phyloP scores from a whole-genome alignment of 2,888 invertebrate genomes.

The Melanchra persicariae region DNA sequence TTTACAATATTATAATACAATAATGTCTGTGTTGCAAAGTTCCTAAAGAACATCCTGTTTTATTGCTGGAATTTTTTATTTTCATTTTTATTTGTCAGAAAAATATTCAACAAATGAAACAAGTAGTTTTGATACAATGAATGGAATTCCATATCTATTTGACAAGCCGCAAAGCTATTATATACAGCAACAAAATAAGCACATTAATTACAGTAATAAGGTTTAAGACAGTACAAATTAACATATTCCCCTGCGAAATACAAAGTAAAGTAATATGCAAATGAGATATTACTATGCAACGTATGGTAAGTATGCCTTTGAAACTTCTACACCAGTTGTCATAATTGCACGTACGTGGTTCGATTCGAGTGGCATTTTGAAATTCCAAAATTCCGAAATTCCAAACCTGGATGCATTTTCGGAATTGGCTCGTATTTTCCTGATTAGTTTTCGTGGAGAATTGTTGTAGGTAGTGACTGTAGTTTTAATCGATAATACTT shows the following conservation, averaged over 20 bases:
- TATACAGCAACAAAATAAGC: conserved; percentile 44
- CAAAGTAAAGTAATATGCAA: conserved; percentile 55
- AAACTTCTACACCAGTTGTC: conserved; percentile 71
- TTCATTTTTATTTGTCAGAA: no score
- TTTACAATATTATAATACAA: no score
- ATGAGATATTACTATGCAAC: conserved; percentile 52
- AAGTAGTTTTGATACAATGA: conserved; percentile 36
- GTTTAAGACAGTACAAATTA: conserved; percentile 54
- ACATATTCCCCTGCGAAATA: conserved; percentile 53
- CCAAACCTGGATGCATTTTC: conserved; percentile 59
- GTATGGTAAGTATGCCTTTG: conserved; percentile 62
- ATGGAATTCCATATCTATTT: conserved; percentile 33
- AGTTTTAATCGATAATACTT: conserved; percentile 17
- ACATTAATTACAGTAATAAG: conserved; percentile 56
- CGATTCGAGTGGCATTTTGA: conserved; percentile 72
- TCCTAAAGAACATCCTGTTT: no score
- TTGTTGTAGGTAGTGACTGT: conserved; percentile 27
- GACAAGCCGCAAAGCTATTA: conserved; percentile 41
- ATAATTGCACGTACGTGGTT: conserved; percentile 80
- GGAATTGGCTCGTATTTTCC: conserved; percentile 62
- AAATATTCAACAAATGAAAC: neutral
- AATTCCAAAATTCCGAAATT: conserved; percentile 65
- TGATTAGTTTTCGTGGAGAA: conserved; percentile 56
- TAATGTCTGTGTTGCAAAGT: no score
- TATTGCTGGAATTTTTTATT: no score